Conservation (phyloP, 1,140 invertebrate genomes). For the Anastrepha ludens region DNA sequence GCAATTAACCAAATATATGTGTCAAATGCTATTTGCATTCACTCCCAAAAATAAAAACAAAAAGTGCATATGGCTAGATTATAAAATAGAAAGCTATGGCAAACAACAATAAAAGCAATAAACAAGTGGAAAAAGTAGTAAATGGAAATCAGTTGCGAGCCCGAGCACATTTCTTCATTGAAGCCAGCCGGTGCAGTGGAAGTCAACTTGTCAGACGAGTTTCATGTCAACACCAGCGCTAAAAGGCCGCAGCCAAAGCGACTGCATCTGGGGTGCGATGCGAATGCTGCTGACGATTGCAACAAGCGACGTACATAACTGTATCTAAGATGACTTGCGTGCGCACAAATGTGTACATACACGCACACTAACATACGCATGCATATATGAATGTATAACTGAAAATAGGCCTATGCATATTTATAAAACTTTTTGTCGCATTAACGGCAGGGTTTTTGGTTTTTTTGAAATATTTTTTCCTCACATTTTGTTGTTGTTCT, state of each 20-base stretch:
- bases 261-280: neutral
- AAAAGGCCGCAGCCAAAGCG: neutral
- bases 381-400: neutral
- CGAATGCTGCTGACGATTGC: neutral
- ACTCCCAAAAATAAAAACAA: constrained; percentile 11
- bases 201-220: constrained; percentile 43
- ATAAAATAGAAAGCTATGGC: constrained; percentile 47
- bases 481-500: neutral
- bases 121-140: constrained; percentile 51
- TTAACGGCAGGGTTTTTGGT: neutral
- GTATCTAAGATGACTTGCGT: constrained; percentile 19
- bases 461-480: neutral
- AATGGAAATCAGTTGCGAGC: constrained; percentile 2
- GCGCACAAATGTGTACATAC: neutral
- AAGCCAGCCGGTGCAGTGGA: neutral
- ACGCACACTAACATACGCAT: neutral
- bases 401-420: constrained; percentile 6
- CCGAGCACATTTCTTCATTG: neutral
- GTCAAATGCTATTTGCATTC: constrained; percentile 48
- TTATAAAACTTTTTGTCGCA: neutral
- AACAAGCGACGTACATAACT: neutral
- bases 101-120: neutral
- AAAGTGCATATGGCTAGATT: neutral
- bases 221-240: neutral
- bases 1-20: constrained; percentile 46